These are phyloP conservation scores for Andricus grossulariae DNA, from an alignment of 1,140 invertebrate species.

Conservation along the genomic window DNA sequence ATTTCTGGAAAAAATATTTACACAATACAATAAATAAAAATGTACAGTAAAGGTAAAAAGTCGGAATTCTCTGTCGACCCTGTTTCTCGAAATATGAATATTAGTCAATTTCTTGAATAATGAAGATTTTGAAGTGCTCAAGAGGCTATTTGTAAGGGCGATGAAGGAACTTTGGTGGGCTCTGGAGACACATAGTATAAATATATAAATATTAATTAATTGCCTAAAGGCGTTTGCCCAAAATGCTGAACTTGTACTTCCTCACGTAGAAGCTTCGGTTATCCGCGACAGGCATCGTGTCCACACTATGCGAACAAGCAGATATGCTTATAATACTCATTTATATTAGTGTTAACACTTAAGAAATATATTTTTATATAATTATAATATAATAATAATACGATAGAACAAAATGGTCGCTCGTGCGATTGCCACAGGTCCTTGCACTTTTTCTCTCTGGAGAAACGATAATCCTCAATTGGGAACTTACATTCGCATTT, in stretches of 20 bases:
- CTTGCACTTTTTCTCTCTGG: constrained; percentile 1
- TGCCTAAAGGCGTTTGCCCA: constrained; percentile 50
- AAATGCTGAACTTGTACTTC: constrained; percentile 65
- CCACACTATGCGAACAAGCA: constrained; percentile 58
- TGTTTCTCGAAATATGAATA: not conserved
- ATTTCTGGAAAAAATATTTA: too few species aligned
- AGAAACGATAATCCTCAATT: not conserved
- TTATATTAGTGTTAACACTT: constrained; percentile 76
- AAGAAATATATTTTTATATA: constrained; percentile 77
- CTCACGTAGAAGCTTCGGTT: constrained; percentile 73
- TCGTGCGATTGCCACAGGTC: constrained; percentile 45
- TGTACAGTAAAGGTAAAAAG: not conserved
- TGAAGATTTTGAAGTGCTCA: constrained; percentile 18
- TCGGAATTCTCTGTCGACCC: not conserved
- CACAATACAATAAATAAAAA: too few species aligned
- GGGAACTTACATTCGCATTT: too few species aligned
- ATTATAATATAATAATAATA: constrained; percentile 72
- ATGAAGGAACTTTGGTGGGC: constrained; percentile 2
- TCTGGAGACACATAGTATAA: constrained; percentile 39
- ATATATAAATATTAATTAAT: constrained; percentile 50
- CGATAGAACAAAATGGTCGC: constrained; percentile 60
- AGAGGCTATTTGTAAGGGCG: not conserved
- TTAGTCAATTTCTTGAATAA: constrained; percentile 22
- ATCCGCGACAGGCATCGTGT: constrained; percentile 76
- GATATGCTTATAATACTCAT: constrained; percentile 75